Conservation (phyloP, 1,140 invertebrate species). For the Drosophila elegans region DNA sequence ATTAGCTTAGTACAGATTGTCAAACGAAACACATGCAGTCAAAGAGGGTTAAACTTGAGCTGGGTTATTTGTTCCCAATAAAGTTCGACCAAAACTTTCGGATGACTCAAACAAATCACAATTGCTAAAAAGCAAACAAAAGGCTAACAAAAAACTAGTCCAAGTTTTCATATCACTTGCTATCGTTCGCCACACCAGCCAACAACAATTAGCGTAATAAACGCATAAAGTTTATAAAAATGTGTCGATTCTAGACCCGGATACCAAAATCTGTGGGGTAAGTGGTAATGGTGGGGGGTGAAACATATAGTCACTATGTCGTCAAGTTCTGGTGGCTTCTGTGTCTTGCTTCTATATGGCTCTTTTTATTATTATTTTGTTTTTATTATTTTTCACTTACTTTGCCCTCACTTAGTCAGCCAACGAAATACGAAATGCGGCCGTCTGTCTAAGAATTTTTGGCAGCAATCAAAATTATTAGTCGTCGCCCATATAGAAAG, state of each 20-base stretch:
- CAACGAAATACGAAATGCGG: slow-evolving; percentile 56
- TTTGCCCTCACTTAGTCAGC: slow-evolving; percentile 47
- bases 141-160: background rate
- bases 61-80: slow-evolving; percentile 29
- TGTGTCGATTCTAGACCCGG: slow-evolving; percentile 29
- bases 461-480: slow-evolving; percentile 78
- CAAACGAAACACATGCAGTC: background rate
- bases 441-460: slow-evolving; percentile 72
- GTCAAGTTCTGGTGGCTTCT: slow-evolving; percentile 14
- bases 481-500: slow-evolving; percentile 42
- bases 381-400: slow-evolving; percentile 3
- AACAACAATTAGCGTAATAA: slow-evolving; percentile 56
- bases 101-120: slow-evolving; percentile 44
- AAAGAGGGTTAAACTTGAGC: background rate
- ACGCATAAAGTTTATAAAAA: slow-evolving; percentile 42
- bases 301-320: slow-evolving; percentile 1
- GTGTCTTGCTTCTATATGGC: background rate
- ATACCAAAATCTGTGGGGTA: slow-evolving; percentile 21
- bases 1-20: background rate
- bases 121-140: slow-evolving; percentile 24
- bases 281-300: background rate
- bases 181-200: slow-evolving; percentile 36
- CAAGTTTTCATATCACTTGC: slow-evolving; percentile 54
- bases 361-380: background rate
- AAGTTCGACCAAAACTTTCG: slow-evolving; percentile 3